Evolutionary conservation across 2,888 invertebrate species (phyloP), one percentile per base, ranked within the genome.

Genomic region (Camptogramma bilineatum): DNA sequence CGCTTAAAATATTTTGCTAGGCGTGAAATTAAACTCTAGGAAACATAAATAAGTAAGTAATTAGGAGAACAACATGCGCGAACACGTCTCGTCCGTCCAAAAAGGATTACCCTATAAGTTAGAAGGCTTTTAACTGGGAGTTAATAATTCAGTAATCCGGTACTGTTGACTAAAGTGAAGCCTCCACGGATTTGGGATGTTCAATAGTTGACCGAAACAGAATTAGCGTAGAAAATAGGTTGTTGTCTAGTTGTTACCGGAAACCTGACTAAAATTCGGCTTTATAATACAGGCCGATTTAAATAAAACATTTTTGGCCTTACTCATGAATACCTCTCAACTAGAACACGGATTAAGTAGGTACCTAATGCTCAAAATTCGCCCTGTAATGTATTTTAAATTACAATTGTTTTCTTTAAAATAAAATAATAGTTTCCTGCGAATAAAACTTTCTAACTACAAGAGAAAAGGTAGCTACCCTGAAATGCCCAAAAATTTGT

Each of bases 101-200:
- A 68, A 70, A 64, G 70, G 71, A 64, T 72, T 68, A 68, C 52
- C 56, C 17, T 24, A 51, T 55, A 66, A 66, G 50, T 71, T 62
- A 4, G 55, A 59, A 62, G 59, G 62, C 34, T 68, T 68, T 68
- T 64, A 64, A 63, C 70, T 46, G 54, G 52, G 56, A 63, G 61
- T 68, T 72, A 68, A 68, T 70, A 68, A 68, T 70, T 72, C 64
- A 68, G 60, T 63, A 65, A 68, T 56, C 68, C 64, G 46, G 58
- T 58, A 59, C 50, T 64, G 68, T 64, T 68, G 64, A 66, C 64
- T 62, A 63, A 68, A 65, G 56, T 58, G 55, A 62, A 31, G 4
- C 16, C 19, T 52, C 34, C 16, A 2, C 7, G 7, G 47, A 24
- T 47, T 55, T 42, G 5, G 28, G 28, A 7, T 16, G 42, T 16